Percentiles rank a stretch among this genome's conserved stretches.
phyloP scores from a whole-genome alignment of 2,797 vertebrate genomes.

The Rhinophrynus dorsalis region DNA sequence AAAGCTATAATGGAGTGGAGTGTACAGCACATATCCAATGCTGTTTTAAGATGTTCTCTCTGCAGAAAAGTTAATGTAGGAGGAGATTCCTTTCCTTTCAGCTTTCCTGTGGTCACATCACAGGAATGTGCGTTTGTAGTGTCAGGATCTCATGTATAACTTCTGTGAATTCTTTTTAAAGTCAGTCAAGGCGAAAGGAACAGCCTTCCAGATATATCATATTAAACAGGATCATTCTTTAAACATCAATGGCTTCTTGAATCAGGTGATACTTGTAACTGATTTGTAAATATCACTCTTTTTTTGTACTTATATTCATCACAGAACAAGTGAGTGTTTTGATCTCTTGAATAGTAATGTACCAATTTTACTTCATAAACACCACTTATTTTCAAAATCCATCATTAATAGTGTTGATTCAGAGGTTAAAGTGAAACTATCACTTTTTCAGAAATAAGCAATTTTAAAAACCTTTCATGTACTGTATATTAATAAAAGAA shows the following conservation, averaged over 20 bases:
- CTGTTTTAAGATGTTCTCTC: slow-evolving; percentile 17
- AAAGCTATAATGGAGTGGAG: no score
- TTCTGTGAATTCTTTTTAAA: slow-evolving; percentile 6
- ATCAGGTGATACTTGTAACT: neutral
- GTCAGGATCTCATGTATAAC: slow-evolving; percentile 20
- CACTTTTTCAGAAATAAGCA: no score
- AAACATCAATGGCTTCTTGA: slow-evolving; percentile 2
- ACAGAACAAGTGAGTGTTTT: no score
- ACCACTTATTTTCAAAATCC: no score
- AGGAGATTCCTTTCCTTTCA: neutral
- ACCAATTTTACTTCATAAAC: no score
- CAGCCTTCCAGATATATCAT: neutral
- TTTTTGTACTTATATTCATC: neutral
- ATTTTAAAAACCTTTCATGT: no score
- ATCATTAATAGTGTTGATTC: no score
- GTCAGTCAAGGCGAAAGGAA: neutral
- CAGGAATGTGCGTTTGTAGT: neutral
- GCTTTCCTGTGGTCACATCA: slow-evolving; percentile 21
- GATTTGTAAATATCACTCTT: neutral
- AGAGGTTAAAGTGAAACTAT: no score
- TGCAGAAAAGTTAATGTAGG: neutral
- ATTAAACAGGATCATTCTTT: neutral
- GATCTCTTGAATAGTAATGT: no score
- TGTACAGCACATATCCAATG: neutral
- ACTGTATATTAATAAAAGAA: no score